A percentile compares a stretch with the other conserved stretches of the same genome.
Conservation (phyloP, 1,140 invertebrate species). For the Venustaconcha ellipsiformis region DNA sequence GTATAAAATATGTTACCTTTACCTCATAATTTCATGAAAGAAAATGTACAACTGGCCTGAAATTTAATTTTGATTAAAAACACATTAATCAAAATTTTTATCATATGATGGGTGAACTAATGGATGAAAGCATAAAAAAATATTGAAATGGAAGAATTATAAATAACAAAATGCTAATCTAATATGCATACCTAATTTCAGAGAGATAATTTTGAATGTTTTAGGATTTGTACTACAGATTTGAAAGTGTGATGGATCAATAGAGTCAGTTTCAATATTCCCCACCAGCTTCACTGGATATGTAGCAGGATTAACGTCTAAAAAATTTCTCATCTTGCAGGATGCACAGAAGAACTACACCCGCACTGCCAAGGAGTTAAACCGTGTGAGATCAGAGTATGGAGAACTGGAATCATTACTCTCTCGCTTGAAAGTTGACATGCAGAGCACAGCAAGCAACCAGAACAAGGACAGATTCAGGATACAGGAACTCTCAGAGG, state of each 20-base stretch:
- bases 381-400: constrained; percentile 52
- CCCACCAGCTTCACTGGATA: constrained; percentile 38
- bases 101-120: too few relatives aligned
- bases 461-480: constrained; percentile 56
- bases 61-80: neutral
- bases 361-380: constrained; percentile 58
- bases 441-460: constrained; percentile 48
- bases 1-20: too few relatives aligned
- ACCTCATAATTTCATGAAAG: too few relatives aligned
- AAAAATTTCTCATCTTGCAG: constrained; percentile 13
- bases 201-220: neutral
- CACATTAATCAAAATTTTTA: neutral
- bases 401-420: constrained; percentile 55
- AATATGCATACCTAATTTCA: too few relatives aligned
- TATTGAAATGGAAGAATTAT: too few relatives aligned
- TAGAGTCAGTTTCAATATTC: neutral
- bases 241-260: neutral
- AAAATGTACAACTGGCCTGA: too few relatives aligned
- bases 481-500: constrained; percentile 58
- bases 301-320: too few relatives aligned
- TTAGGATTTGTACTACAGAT: neutral
- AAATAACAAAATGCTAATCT: too few relatives aligned
- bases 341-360: constrained; percentile 63
- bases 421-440: constrained; percentile 50
- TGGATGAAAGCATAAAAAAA: too few relatives aligned